phyloP scores from a whole-genome alignment of 2,888 invertebrate species.

The Nyleta sp. region DNA sequence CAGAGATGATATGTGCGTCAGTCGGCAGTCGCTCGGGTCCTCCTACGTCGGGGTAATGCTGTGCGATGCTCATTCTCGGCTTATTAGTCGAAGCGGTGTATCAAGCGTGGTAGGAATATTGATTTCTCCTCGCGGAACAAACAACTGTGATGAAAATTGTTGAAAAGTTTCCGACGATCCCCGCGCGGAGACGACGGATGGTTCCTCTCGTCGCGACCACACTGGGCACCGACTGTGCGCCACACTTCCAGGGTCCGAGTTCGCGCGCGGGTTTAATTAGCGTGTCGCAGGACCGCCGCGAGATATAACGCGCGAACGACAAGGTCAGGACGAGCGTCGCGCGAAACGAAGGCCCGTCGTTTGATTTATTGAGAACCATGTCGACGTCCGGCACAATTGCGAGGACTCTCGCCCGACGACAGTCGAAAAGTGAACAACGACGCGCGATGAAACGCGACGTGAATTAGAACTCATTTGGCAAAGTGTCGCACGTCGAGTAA shows the following conservation, averaged over 20 bases:
- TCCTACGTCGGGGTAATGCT: no score
- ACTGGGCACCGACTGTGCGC: no score
- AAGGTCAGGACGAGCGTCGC: constrained; percentile 12
- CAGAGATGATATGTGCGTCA: constrained; percentile 11
- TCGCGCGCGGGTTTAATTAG: constrained; percentile 24
- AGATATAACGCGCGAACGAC: constrained; percentile 22
- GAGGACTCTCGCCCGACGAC: constrained; percentile 27
- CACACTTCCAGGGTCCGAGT: background rate
- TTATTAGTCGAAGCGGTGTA: constrained; percentile 44
- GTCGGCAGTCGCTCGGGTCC: constrained; percentile 4
- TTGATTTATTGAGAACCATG: constrained; percentile 32
- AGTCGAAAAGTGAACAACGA: constrained; percentile 55
- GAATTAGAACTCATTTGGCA: constrained; percentile 75
- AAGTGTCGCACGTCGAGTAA: constrained; percentile 69
- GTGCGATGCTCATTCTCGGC: no score
- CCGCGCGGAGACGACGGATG: no score
- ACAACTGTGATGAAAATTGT: no score
- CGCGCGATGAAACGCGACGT: constrained; percentile 45
- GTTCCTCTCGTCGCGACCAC: no score
- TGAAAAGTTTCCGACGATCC: no score
- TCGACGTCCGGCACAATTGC: constrained; percentile 24
- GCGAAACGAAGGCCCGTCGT: constrained; percentile 3
- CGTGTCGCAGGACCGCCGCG: background rate
- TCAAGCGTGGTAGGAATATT: constrained; percentile 56
- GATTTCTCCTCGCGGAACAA: constrained; percentile 58